These are phyloP conservation scores for Tamias sibiricus DNA, from an alignment of 2,113 vertebrate species.

Conservation along the genomic window DNA sequence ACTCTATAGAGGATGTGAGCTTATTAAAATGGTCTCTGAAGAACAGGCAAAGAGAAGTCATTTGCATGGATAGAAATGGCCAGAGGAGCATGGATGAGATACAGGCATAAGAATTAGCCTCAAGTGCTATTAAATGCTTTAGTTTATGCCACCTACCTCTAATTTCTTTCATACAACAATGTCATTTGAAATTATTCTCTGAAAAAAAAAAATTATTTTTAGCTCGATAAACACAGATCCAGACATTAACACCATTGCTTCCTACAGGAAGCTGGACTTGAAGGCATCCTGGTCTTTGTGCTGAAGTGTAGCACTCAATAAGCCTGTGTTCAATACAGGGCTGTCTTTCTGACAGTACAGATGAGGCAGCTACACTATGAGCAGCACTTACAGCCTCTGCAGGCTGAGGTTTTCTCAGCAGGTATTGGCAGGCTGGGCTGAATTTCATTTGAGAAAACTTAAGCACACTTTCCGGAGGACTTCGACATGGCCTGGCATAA, in stretches of 20 bases:
- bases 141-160: not conserved
- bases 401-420: slow-evolving; percentile 4
- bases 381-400: not conserved
- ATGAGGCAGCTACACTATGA: not conserved
- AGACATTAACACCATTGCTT: not conserved
- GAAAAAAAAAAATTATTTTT: not conserved
- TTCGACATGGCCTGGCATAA: not conserved
- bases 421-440: slow-evolving; percentile 32
- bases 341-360: slow-evolving; percentile 58
- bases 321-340: accelerated
- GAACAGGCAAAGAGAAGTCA: not conserved
- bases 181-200: not conserved
- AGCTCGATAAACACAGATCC: slow-evolving; percentile 39
- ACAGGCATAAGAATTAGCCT: not conserved
- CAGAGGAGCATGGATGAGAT: not conserved
- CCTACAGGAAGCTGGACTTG: not conserved
- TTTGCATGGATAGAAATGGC: not conserved
- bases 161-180: not conserved
- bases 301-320: not conserved
- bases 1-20: not conserved
- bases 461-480: not conserved
- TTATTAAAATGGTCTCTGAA: not conserved
- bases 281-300: slow-evolving; percentile 51
- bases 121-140: not conserved
- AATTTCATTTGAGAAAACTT: not conserved